phyloP scores from a whole-genome alignment of 1,140 invertebrate genomes.

The Bombus superbus region DNA sequence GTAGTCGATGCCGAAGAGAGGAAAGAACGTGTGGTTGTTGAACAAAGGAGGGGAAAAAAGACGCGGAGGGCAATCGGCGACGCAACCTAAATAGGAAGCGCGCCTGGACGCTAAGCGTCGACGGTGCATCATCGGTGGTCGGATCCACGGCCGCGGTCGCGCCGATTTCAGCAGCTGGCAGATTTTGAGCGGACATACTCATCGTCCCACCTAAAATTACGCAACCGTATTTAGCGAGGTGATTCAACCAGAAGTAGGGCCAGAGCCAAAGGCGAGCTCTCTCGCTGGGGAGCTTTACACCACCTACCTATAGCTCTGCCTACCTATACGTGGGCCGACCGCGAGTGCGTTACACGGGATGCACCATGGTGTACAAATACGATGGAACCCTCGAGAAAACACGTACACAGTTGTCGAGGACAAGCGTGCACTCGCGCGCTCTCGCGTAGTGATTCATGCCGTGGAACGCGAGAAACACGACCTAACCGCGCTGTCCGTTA shows the following conservation, averaged over 20 bases:
- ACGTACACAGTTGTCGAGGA: constrained; percentile 17
- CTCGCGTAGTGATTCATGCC: constrained; percentile 76
- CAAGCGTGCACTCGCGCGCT: constrained; percentile 50
- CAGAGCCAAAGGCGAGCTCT: constrained; percentile 42
- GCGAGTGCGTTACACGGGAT: constrained; percentile 14
- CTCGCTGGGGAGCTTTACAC: constrained; percentile 5
- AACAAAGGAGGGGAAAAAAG: not conserved
- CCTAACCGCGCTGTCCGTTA: constrained; percentile 69
- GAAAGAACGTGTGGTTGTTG: not conserved
- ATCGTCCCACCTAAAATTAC: constrained; percentile 76
- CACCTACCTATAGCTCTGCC: constrained; percentile 8
- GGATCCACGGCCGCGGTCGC: constrained; percentile 42
- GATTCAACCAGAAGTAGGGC: constrained; percentile 69
- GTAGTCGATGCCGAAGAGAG: not conserved
- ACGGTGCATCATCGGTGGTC: constrained; percentile 34
- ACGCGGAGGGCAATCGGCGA: not conserved
- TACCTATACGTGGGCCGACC: constrained; percentile 37
- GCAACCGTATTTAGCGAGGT: constrained; percentile 76
- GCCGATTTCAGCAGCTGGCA: constrained; percentile 57
- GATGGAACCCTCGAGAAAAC: constrained; percentile 54
- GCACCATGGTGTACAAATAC: constrained; percentile 14
- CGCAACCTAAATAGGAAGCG: constrained; percentile 53
- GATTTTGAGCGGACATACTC: constrained; percentile 69
- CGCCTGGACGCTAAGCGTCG: not conserved
- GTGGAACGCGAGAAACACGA: constrained; percentile 78